A percentile compares a stretch with the other conserved stretches of the same genome.
phyloP scores from a whole-genome alignment of 2,888 invertebrate species.

The Amphipyra berbera region DNA sequence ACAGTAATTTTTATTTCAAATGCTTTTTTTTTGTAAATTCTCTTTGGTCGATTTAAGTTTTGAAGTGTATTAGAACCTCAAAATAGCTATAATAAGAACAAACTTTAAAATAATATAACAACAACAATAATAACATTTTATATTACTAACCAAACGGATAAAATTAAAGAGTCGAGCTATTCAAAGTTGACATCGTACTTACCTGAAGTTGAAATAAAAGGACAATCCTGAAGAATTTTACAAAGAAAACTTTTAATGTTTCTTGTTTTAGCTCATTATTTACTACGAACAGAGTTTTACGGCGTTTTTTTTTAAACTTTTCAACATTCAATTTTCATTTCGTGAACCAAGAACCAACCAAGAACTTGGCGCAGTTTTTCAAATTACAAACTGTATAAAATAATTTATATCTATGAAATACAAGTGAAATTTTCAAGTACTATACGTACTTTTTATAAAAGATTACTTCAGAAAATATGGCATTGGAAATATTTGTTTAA shows the following conservation, averaged over 20 bases:
- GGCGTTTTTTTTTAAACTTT: conserved; percentile 1
- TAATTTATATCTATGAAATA: conserved; percentile 14
- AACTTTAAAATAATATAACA: too few species aligned
- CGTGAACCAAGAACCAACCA: too few species aligned
- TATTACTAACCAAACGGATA: too few species aligned
- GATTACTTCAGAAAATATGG: conserved; percentile 48
- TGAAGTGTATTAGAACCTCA: too few species aligned
- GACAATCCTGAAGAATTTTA: conserved; percentile 22
- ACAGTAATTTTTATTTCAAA: too few species aligned
- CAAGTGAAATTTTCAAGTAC: conserved; percentile 28
- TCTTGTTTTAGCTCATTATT: conserved; percentile 10
- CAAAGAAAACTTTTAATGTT: conserved; percentile 26
- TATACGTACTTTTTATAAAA: conserved; percentile 26
- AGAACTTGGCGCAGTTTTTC: conserved; percentile 11
- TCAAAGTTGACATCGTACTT: conserved; percentile 5
- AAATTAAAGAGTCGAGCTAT: conserved; percentile 6
- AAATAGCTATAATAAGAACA: too few species aligned
- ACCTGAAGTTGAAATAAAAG: conserved; percentile 49
- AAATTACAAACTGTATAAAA: conserved; percentile 21
- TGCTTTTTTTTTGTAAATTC: too few species aligned
- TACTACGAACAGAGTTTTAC: conserved; percentile 18
- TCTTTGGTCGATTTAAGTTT: too few species aligned
- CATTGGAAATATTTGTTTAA: conserved; percentile 25
- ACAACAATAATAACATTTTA: too few species aligned
- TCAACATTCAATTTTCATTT: conserved; percentile 8